phyloP scores from a whole-genome alignment of 2,113 vertebrate genomes.

The Rattus norvegicus region GRCr8 NC_086033.1:64540001-64540500 shows the following conservation, averaged over 20 bases:
- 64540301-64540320: background rate
- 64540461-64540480: background rate
- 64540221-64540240: background rate
- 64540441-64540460: accelerated
- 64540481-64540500: background rate
- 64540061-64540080: background rate
- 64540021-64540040: too few species aligned
- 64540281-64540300: background rate
- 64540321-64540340: too few species aligned
- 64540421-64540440: background rate
- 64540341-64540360: background rate
- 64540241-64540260: background rate
- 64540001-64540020: too few species aligned
- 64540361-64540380: too few species aligned
- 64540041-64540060: background rate
- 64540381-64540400: background rate
- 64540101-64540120: background rate
- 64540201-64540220: background rate
- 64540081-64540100: background rate
- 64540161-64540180: background rate
- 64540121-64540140: too few species aligned
- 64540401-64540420: background rate
- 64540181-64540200: background rate
- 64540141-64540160: too few species aligned
- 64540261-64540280: background rate